Conservation (phyloP, 2,797 vertebrate genomes). For the Paguma larvata region DNA sequence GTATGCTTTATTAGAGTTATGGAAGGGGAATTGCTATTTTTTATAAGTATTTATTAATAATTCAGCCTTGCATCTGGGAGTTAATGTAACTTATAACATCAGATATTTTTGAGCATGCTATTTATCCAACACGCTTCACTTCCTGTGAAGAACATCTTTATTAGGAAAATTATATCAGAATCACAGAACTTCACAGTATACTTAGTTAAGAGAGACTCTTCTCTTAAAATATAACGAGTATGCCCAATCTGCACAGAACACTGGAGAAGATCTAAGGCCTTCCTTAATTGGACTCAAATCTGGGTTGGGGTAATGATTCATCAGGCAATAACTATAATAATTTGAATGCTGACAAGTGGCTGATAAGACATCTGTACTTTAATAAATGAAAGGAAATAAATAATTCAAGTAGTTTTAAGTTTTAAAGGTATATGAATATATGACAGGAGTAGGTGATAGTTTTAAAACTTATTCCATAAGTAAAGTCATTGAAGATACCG, state of each 20-base stretch:
- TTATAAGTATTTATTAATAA: not conserved
- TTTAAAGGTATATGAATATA: not conserved
- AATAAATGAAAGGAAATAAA: not conserved
- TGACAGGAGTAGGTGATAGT: not conserved
- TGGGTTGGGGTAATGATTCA: not conserved
- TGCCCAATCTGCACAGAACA: not conserved
- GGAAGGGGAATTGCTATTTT: not conserved
- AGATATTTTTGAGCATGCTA: not conserved
- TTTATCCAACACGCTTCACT: not conserved
- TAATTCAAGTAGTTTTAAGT: not conserved
- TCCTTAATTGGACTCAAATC: not conserved
- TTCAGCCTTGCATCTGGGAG: not conserved
- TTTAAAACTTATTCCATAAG: not conserved
- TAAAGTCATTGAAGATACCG: not conserved
- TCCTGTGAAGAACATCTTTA: not conserved
- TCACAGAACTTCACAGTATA: not conserved
- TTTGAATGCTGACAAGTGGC: not conserved
- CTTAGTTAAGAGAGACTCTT: not conserved
- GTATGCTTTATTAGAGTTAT: not conserved
- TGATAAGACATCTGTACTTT: not conserved
- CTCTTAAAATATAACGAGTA: not conserved
- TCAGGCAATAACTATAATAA: not conserved
- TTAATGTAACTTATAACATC: not conserved
- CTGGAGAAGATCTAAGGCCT: not conserved
- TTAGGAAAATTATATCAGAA: not conserved